Evolutionary conservation across 2,113 vertebrate species (phyloP).

Genomic region (Myotis brandtii): DNA sequence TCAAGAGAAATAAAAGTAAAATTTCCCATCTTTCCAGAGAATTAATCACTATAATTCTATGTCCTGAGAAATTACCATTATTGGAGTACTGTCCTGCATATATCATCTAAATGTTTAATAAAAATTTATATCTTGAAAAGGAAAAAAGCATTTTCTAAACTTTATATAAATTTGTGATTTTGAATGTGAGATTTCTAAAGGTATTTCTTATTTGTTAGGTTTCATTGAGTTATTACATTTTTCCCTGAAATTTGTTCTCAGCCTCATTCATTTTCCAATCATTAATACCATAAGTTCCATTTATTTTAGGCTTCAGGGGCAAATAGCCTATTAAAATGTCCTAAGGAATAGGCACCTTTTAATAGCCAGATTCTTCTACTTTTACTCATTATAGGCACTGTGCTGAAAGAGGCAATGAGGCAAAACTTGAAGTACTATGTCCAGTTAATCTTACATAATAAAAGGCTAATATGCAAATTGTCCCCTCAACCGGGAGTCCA

Average conservation of each 20-base stretch:
- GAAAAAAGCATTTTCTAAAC: not conserved
- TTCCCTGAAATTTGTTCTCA: slow-evolving; percentile 13
- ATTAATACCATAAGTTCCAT: not conserved
- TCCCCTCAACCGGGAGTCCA: no score
- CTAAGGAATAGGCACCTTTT: slow-evolving; percentile 4
- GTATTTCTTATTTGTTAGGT: slow-evolving; percentile 22
- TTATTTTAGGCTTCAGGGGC: not conserved
- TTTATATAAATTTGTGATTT: slow-evolving; percentile 20
- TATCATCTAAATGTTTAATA: slow-evolving; percentile 46
- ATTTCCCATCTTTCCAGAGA: slow-evolving; percentile 16
- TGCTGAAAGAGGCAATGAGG: not conserved
- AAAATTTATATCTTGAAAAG: slow-evolving; percentile 34
- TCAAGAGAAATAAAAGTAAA: not conserved
- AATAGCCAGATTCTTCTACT: slow-evolving; percentile 9
- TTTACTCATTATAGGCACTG: slow-evolving; percentile 14
- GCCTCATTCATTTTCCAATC: not conserved
- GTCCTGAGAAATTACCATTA: not conserved
- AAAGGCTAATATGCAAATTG: not conserved
- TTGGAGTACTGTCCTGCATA: not conserved
- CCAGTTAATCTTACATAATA: not conserved
- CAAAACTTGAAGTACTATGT: not conserved
- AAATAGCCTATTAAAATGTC: not conserved
- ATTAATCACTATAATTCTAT: slow-evolving; percentile 38
- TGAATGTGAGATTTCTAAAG: slow-evolving; percentile 11
- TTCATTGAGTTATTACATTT: slow-evolving; percentile 55